These are phyloP conservation scores for Pangasius mekongensis DNA, from an alignment of 2,797 vertebrate species.

Conservation along the genomic window DNA sequence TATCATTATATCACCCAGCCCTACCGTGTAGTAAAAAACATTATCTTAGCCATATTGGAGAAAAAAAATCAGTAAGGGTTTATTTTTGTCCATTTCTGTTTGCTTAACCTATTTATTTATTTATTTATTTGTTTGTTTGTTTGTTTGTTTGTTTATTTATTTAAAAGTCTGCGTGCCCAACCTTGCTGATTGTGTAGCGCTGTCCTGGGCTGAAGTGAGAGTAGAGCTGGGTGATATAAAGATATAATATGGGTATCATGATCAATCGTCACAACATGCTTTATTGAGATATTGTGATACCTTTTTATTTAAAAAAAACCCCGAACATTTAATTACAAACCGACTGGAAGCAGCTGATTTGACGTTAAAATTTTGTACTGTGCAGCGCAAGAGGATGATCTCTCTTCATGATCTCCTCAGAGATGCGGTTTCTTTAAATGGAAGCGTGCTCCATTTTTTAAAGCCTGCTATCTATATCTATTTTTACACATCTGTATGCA, in stretches of 20 bases:
- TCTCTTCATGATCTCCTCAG: neutral
- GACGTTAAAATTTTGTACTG: too few relatives aligned
- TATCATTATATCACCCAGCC: too few relatives aligned
- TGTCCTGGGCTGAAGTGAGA: too few relatives aligned
- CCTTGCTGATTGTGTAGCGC: neutral
- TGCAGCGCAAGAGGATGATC: neutral
- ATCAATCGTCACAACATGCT: too few relatives aligned
- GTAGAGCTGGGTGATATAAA: too few relatives aligned
- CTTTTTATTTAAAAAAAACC: neutral
- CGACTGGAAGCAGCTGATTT: neutral
- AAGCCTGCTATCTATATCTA: neutral
- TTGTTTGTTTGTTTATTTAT: too few relatives aligned
- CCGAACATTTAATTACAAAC: too few relatives aligned
- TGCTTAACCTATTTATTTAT: neutral
- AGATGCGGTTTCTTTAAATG: neutral
- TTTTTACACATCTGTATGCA: constrained; percentile 15
- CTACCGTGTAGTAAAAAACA: too few relatives aligned
- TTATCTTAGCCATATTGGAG: neutral
- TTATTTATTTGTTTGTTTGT: too few relatives aligned
- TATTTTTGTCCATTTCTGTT: neutral
- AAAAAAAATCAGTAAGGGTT: neutral
- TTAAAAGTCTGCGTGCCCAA: neutral
- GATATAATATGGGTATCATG: neutral
- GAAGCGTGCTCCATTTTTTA: neutral
- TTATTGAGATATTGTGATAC: neutral